phyloP scores from a whole-genome alignment of 2,113 vertebrate species.

The Carlito syrichta region DNA sequence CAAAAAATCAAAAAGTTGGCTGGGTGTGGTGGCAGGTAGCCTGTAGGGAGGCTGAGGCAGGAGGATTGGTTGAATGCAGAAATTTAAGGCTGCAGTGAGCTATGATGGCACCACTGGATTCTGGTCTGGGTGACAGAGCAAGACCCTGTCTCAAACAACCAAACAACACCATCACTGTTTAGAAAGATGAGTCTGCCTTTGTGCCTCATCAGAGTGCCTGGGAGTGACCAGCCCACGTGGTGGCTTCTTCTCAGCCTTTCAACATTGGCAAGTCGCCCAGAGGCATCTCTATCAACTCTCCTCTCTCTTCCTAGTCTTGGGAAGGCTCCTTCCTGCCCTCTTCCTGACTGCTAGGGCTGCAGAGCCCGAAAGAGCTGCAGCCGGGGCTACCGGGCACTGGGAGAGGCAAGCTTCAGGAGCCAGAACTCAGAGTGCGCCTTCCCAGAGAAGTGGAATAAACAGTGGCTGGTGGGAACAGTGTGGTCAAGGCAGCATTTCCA shows the following conservation, averaged over 20 bases:
- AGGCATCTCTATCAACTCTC: not conserved
- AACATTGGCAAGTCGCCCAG: not conserved
- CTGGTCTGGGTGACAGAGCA: too few relatives aligned
- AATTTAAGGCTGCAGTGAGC: too few relatives aligned
- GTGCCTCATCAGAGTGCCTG: not conserved
- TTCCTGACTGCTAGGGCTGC: not conserved
- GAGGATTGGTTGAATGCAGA: too few relatives aligned
- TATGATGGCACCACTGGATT: too few relatives aligned
- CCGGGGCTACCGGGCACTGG: not conserved
- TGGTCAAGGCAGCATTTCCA: not conserved
- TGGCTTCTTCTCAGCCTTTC: not conserved
- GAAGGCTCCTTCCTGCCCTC: not conserved
- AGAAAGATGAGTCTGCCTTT: not conserved
- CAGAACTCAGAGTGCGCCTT: constrained; percentile 11
- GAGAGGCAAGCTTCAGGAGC: not conserved
- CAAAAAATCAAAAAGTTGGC: too few relatives aligned
- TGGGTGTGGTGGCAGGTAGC: too few relatives aligned
- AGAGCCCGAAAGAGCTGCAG: not conserved
- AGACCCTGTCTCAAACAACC: too few relatives aligned
- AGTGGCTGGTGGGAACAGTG: not conserved
- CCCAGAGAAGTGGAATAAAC: constrained; percentile 28
- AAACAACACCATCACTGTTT: too few relatives aligned
- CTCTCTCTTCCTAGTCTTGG: not conserved
- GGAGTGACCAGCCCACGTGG: not conserved
- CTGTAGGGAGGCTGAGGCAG: too few relatives aligned